Conservation (phyloP, 2,797 vertebrate genomes). For the Esox lucius region DNA sequence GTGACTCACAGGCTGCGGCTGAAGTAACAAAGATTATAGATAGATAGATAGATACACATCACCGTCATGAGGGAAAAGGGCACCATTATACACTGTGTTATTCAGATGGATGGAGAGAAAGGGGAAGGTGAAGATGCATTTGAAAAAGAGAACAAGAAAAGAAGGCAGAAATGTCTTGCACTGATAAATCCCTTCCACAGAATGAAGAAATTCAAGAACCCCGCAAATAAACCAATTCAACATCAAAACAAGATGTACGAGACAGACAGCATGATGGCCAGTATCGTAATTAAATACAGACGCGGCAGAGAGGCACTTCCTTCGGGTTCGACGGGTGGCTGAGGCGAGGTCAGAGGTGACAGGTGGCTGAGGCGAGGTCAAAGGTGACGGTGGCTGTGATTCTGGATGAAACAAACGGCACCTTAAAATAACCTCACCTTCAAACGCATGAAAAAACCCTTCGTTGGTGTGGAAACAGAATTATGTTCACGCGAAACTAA, state of each 20-base stretch:
- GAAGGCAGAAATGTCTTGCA: conserved; percentile 41
- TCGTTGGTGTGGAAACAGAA: neutral
- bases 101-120: conserved; percentile 51
- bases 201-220: neutral
- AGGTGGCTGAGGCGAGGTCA: no score
- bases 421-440: no score
- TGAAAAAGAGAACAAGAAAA: conserved; percentile 51
- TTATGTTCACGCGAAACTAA: neutral
- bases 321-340: conserved; percentile 34
- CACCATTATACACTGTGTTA: conserved; percentile 65
- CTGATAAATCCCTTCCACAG: conserved; percentile 5
- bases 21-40: conserved; percentile 87
- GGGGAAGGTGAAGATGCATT: conserved; percentile 37
- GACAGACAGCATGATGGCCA: conserved; percentile 37
- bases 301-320: conserved; percentile 33
- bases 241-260: conserved; percentile 15
- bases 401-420: neutral
- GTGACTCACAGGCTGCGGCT: conserved; percentile 89
- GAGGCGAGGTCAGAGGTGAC: conserved; percentile 29
- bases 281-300: conserved; percentile 58
- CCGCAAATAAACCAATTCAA: conserved; percentile 6
- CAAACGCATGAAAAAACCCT: no score
- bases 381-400: neutral
- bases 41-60: conserved; percentile 66
- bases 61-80: conserved; percentile 83